Base-by-base conservation (phyloP, 1,140 invertebrate species). In the Hyposmocoma kahamanoa region DNA sequence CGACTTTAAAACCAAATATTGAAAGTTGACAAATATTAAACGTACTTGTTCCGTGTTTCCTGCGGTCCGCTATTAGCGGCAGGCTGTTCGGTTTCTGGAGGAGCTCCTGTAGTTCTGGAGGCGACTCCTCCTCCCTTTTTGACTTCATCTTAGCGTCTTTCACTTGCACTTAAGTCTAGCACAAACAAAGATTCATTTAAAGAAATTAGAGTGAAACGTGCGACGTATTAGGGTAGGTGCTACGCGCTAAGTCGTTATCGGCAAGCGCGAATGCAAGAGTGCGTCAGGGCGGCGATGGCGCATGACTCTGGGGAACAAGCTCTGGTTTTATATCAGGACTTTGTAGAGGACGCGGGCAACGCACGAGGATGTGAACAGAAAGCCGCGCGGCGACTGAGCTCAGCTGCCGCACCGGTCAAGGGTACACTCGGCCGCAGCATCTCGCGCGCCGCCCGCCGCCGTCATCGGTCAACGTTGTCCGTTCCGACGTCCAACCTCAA, bases 341-440 rank as follows among this genome's bases (percentile, higher is more conserved):
- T 45, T 52, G 47, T 20, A 19, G 48, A 18, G 44, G 54, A 75
- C 65, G 62, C 73, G 13, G n/a, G n/a, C n/a, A n/a, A 9, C 38
- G 13, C 38, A 22, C 38, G 73, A 79, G 72, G 66, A 65, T 76
- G 52, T 64, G 34, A 61, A 42, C 57, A 62, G 53, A 62, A 56
- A 67, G 73, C 58, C 62, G 66, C 64, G 72, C 64, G 59, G 55
- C 57, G 70, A 82, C 72, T 78, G 72, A 71, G 61, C 63, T 65
- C 59, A 50, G 22, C 53, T 54, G 13, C 18, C 18, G 38, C 38
- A 26, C 28, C 68, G 72, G 72, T 77, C 77, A 79, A 76, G 70
- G 74, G 72, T 75, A 74, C 59, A 42, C 46, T 22, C 42, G 43
- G 34, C 30, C 19, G n/a, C 32, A 36, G 15, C 32, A 36, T 36